phyloP scores from a whole-genome alignment of 2,888 invertebrate genomes.

The Lingula anatina region DNA sequence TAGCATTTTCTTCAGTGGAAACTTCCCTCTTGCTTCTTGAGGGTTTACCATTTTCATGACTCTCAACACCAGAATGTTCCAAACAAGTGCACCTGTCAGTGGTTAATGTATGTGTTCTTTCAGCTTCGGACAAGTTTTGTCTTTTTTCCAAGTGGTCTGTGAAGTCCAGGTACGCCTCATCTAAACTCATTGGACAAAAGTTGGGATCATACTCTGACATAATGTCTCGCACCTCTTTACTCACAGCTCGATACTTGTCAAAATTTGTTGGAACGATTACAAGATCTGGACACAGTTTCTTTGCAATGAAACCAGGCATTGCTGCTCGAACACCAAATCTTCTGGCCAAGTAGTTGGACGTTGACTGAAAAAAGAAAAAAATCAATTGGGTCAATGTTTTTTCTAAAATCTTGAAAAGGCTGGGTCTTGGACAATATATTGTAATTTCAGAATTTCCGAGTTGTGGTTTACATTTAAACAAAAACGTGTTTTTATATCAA shows the following conservation, averaged over 20 bases:
- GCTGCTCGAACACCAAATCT: conserved; percentile 60
- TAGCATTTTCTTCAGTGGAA: background rate
- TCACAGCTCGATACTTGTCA: conserved; percentile 55
- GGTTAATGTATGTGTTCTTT: conserved; percentile 21
- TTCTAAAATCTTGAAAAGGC: no score
- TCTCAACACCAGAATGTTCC: background rate
- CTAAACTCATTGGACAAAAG: conserved; percentile 55
- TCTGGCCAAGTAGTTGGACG: conserved; percentile 60
- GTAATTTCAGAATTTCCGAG: no score
- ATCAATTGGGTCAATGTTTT: no score
- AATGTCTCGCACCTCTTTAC: conserved; percentile 49
- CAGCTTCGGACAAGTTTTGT: conserved; percentile 12
- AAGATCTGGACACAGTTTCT: conserved; percentile 59
- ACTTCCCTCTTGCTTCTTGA: background rate
- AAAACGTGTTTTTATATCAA: no score
- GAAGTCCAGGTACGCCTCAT: conserved; percentile 60
- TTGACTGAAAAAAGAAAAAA: conserved; percentile 52
- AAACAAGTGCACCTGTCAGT: background rate
- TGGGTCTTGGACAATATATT: no score
- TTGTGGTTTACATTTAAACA: no score
- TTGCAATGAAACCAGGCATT: conserved; percentile 62
- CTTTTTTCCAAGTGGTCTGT: conserved; percentile 52
- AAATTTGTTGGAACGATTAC: conserved; percentile 57
- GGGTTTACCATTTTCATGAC: background rate
- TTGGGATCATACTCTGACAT: conserved; percentile 57